phyloP scores from a whole-genome alignment of 2,888 invertebrate genomes.

The Tinea pellionella region DNA sequence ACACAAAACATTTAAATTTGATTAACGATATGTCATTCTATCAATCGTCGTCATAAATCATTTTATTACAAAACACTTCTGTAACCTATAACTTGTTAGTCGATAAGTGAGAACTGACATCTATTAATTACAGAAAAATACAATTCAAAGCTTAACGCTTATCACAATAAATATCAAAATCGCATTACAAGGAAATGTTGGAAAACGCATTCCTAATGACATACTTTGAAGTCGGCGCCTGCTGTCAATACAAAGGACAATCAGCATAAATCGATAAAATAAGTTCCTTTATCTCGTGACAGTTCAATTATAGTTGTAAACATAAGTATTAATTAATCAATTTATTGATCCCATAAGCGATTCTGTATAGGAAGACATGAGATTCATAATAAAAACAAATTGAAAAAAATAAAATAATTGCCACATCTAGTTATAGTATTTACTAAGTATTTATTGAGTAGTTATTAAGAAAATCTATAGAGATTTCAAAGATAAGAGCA shows the following conservation, averaged over 20 bases:
- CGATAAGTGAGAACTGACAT: slow-evolving; percentile 2
- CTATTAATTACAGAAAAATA: neutral
- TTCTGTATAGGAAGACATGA: neutral
- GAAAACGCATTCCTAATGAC: neutral
- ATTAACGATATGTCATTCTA: neutral
- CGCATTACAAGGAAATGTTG: neutral
- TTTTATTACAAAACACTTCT: neutral
- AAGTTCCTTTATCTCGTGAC: slow-evolving; percentile 40
- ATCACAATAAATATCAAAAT: neutral
- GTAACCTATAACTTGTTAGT: neutral
- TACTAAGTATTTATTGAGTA: too few relatives aligned
- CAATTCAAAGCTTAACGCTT: neutral
- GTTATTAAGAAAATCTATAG: too few relatives aligned
- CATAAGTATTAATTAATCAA: slow-evolving; percentile 44
- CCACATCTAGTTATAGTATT: too few relatives aligned
- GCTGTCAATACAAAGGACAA: slow-evolving; percentile 34
- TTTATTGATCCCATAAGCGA: neutral
- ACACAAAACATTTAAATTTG: neutral
- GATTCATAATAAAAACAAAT: too few relatives aligned
- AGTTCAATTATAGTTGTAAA: slow-evolving; percentile 47
- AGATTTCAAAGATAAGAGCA: too few relatives aligned
- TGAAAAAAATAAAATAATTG: too few relatives aligned
- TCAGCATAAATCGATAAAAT: slow-evolving; percentile 37
- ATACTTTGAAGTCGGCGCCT: slow-evolving; percentile 25
- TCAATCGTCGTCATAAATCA: slow-evolving; percentile 3